Evolutionary conservation across 2,888 invertebrate genomes (phyloP).

Genomic region (Drosophila nigritarsus): DNA sequence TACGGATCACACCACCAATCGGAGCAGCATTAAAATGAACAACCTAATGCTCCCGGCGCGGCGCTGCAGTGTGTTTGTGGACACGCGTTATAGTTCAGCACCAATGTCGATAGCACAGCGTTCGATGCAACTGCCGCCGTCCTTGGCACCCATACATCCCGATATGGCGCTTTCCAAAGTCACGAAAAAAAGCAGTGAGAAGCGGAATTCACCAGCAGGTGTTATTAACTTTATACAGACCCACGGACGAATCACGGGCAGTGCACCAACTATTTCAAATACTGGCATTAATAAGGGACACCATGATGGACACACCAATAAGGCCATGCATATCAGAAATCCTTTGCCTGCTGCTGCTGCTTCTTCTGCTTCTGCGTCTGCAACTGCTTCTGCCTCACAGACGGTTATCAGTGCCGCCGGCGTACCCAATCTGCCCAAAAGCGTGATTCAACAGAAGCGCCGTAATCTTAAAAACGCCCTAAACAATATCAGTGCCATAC

Average conservation of each 20-base stretch:
- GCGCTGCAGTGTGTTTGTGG: slow-evolving; percentile 64
- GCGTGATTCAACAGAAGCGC: slow-evolving; percentile 78
- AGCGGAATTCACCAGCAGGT: slow-evolving; percentile 64
- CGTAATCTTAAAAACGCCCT: slow-evolving; percentile 80
- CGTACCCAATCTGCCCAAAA: slow-evolving; percentile 56
- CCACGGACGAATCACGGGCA: slow-evolving; percentile 72
- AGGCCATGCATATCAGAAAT: slow-evolving; percentile 7
- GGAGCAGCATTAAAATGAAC: slow-evolving; percentile 19
- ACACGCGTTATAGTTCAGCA: slow-evolving; percentile 61
- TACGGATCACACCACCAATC: slow-evolving; percentile 20
- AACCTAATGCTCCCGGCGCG: slow-evolving; percentile 38
- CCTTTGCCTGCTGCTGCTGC: background rate
- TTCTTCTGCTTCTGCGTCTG: background rate
- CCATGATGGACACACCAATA: slow-evolving; percentile 16
- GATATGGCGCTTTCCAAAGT: slow-evolving; percentile 40
- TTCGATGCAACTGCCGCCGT: slow-evolving; percentile 56
- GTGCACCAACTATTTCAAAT: slow-evolving; percentile 49
- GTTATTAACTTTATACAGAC: slow-evolving; percentile 79
- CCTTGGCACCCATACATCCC: slow-evolving; percentile 41
- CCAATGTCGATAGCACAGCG: slow-evolving; percentile 69
- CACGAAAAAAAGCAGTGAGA: slow-evolving; percentile 37
- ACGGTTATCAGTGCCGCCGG: slow-evolving; percentile 28
- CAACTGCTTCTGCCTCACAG: slow-evolving; percentile 3
- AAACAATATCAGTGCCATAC: slow-evolving; percentile 74
- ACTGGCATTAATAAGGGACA: slow-evolving; percentile 13